Base-by-base conservation (phyloP, 2,797 vertebrate genomes). In the Danio aesculapii region DNA sequence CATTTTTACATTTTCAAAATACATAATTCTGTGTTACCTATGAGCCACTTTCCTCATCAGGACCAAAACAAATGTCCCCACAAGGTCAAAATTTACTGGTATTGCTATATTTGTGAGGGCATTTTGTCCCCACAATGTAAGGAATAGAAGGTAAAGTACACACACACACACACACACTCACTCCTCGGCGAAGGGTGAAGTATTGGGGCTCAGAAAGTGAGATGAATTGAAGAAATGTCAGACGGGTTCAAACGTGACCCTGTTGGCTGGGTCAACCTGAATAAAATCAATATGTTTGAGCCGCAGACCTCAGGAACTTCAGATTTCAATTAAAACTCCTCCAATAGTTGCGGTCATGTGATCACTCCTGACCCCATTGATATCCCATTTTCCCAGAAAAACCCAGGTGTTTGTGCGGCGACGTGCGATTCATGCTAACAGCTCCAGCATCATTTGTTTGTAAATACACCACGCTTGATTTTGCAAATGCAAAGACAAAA, bases 301-400 rank as follows among this genome's bases (percentile, higher is more conserved):
- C 82, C 81, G 73, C 68, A 84, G 79, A 85, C 83, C 85, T 81
- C 81, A 52, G 44, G 41, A 81, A 78, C 79, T 84, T 84, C 76
- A 84, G 84, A 84, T 87, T 87, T 85, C 86, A 87, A 87, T 87
- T 87, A 87, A 87, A 84, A 79, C 82, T 80, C 67, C 76, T 74
- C 67, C 79, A 83, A 72, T 69, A 76, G 71, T 61, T 76, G 79
- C 71, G 75, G 63, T 82, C 84, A 87, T 81, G 82, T 84, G 86
- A 87, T 80, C 79, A 66, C 78, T 57, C 58, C 72, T 75, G 77
- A 84, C 66, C 81, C 82, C 83, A 81, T 66, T 78, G 76, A 55
- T 62, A 84, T 85, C 58, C 49, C 58, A 75, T 80, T 71, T 52
- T 79, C 46, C 10, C 8, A 52, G 10, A 49, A 53, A 30, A 53